Base-by-base conservation (phyloP, 1,140 invertebrate species). In the Chlorops oryzae region DNA sequence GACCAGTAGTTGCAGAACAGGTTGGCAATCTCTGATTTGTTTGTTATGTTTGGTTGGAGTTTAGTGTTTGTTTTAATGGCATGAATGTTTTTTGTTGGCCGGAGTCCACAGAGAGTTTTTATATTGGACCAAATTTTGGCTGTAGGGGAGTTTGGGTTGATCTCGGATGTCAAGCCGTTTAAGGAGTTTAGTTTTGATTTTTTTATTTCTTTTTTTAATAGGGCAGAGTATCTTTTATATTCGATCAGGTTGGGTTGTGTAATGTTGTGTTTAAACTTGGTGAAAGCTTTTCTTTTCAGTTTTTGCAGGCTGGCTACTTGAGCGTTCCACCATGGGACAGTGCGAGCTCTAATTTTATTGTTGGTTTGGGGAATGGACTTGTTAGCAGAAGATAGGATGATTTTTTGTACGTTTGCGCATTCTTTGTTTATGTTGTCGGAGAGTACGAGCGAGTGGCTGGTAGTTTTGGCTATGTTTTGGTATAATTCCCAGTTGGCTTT, bases 51-150 rank as follows among this genome's bases (percentile, higher is more conserved):
- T n/a, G n/a, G n/a, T n/a, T n/a, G n/a, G n/a, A n/a, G n/a, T n/a
- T n/a, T n/a, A n/a, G n/a, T n/a, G n/a, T n/a, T n/a, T n/a, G n/a
- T n/a, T n/a, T n/a, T n/a, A n/a, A n/a, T n/a, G n/a, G n/a, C n/a
- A n/a, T n/a, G n/a, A n/a, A n/a, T n/a, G n/a, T n/a, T n/a, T n/a
- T n/a, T n/a, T n/a, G n/a, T n/a, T n/a, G n/a, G n/a, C n/a, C n/a
- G n/a, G n/a, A 41, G 25, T 32, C 45, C 54, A 20, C 48, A 50
- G 10, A 58, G 51, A 0, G n/a, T 28, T 13, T 47, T 49, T 23
- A 52, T 52, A 23, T 52, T 51, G 17, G 43, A 54, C 52, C 45
- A 54, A 38, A 55, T 42, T 55, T 55, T 47, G 7, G 6, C 23
- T 10, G 24, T 40, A 3, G 41, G 15, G 7, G 52, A 27, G 5